Evolutionary conservation across 2,888 invertebrate species (phyloP), one percentile per base, ranked within the genome.

Genomic region (Pachycephus smyrnensis): DNA sequence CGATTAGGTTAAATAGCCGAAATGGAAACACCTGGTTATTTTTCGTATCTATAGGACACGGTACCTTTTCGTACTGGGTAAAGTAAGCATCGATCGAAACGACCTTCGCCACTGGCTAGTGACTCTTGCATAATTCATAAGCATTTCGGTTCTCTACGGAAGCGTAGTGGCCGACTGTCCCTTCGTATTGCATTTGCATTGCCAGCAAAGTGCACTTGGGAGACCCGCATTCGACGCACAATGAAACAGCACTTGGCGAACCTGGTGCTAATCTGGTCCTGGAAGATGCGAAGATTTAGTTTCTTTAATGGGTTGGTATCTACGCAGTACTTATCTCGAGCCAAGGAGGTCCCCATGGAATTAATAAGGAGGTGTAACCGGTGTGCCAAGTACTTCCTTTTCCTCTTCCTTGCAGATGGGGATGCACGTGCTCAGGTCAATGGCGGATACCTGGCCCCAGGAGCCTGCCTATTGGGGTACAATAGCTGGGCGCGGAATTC

Each of bases 401-500:
- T 69, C 69, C 31, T 30, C 69, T 32, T 69, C 69, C 31, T 32
- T 23, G 71, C 71, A 71, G 71, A 32, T 31, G 71, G 71, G 71
- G 71, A 33, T 12, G 71, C 71, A 71, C 71, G 71, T 71, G 71
- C 71, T 71, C 23, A 23, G 71, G 71, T 71, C 31, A 31, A 71
- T 31, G 12, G 71, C 31, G 71, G 71, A 33, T 71, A 71, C 71
- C 71, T 71, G 71, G 71, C 15, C 3, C 71, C 71, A 31, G 71
- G 71, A 71, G 32, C 71, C 71, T 32, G 71, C 2, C 71, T 32
- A 12, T 71, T 9, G 71, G 31, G 71, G 1, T 12, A 80, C 77
- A 80, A 76, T 74, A 71, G 40, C 15, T 11, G 23, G 73, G 33
- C 36, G 76, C 75, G 76, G 69, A 78, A 71, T 80, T 76, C 74